These are phyloP conservation scores for Brachyhypopomus occidentalis DNA, from an alignment of 2,113 vertebrate species.

Conservation along the genomic window DNA sequence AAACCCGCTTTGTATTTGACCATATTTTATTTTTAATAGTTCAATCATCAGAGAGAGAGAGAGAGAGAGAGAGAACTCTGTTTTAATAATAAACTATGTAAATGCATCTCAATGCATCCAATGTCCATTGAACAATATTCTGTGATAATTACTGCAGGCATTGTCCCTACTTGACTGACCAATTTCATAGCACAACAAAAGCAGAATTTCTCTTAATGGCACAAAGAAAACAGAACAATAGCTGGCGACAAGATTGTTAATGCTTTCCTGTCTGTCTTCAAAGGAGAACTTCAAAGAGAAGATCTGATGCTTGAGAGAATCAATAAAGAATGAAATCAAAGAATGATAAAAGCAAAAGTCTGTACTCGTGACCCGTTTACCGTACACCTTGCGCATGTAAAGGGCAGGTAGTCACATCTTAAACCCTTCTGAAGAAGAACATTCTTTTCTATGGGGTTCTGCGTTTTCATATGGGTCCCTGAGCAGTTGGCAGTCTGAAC, in stretches of 20 bases:
- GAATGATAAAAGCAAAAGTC: slow-evolving; percentile 3
- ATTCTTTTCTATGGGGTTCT: not conserved
- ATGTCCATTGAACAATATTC: not conserved
- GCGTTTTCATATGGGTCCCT: not conserved
- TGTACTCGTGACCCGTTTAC: slow-evolving; percentile 25
- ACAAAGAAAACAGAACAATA: slow-evolving; percentile 12
- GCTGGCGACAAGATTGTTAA: not conserved
- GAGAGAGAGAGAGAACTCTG: not conserved
- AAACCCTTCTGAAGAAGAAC: slow-evolving; percentile 1
- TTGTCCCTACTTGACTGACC: not conserved
- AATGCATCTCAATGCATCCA: not conserved
- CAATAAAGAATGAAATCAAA: slow-evolving; percentile 31
- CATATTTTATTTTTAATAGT: no score
- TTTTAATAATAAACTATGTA: not conserved
- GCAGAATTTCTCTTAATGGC: slow-evolving; percentile 2
- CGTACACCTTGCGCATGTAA: slow-evolving; percentile 20
- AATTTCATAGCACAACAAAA: slow-evolving; percentile 3
- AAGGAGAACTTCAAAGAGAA: slow-evolving; percentile 35
- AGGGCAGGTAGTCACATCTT: not conserved
- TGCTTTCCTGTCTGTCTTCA: slow-evolving; percentile 29
- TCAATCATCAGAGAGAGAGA: not conserved
- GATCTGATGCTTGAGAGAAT: slow-evolving; percentile 24
- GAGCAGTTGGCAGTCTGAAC: slow-evolving; percentile 8
- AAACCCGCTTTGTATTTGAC: no score
- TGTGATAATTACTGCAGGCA: not conserved